A percentile compares a stretch with the other conserved stretches of the same genome.
These are phyloP conservation scores for Knipowitschia caucasica DNA, from an alignment of 2,797 vertebrate genomes.

Conservation along the genomic window DNA sequence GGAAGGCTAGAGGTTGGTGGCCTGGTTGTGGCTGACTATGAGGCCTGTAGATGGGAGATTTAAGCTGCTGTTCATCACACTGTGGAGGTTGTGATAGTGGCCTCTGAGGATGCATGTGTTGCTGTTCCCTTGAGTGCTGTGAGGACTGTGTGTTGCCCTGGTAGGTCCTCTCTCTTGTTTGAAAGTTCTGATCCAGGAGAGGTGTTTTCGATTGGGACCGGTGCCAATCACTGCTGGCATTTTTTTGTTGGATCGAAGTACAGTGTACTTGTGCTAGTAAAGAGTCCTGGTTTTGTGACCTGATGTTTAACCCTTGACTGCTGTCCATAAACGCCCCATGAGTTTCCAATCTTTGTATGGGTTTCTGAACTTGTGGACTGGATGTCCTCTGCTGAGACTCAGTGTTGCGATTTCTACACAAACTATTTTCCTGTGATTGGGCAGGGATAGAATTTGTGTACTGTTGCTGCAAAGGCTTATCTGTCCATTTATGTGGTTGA, in stretches of 20 bases:
- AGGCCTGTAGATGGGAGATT: slow-evolving; percentile 67
- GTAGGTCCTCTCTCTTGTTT: slow-evolving; percentile 64
- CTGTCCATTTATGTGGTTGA: slow-evolving; percentile 80
- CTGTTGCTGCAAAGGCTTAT: slow-evolving; percentile 65
- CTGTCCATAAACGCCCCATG: slow-evolving; percentile 66
- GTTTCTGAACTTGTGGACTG: slow-evolving; percentile 64
- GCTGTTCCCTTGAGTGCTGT: slow-evolving; percentile 80
- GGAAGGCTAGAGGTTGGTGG: slow-evolving; percentile 52
- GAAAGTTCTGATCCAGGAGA: slow-evolving; percentile 65
- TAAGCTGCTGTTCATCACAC: slow-evolving; percentile 73
- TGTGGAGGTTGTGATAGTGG: slow-evolving; percentile 70
- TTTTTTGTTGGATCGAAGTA: slow-evolving; percentile 68
- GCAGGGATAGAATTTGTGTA: slow-evolving; percentile 41
- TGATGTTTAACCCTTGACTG: slow-evolving; percentile 64
- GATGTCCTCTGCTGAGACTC: slow-evolving; percentile 68
- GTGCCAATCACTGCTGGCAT: slow-evolving; percentile 76
- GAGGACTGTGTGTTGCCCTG: slow-evolving; percentile 64
- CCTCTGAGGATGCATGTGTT: slow-evolving; percentile 68
- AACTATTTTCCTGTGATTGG: slow-evolving; percentile 66
- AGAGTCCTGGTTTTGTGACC: slow-evolving; percentile 67
- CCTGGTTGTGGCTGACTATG: slow-evolving; percentile 67
- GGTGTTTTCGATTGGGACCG: slow-evolving; percentile 70
- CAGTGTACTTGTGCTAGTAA: slow-evolving; percentile 64
- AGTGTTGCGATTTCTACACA: slow-evolving; percentile 72
- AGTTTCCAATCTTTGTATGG: slow-evolving; percentile 66